phyloP scores from a whole-genome alignment of 1,140 invertebrate genomes.

The Hyles vespertilio region DNA sequence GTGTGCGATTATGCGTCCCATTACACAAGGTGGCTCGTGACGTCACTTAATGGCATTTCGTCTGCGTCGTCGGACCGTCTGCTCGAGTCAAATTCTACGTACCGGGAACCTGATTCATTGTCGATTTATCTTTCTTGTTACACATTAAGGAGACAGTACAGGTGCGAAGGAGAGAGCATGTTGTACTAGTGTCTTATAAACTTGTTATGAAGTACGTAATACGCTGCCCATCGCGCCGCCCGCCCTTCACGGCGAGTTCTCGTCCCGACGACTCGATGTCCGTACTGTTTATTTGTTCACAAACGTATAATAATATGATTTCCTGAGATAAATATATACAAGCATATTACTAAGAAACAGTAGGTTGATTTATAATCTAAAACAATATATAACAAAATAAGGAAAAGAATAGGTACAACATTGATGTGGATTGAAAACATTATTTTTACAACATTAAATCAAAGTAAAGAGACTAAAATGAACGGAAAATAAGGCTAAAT shows the following conservation, averaged over 20 bases:
- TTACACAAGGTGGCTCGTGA: slow-evolving; percentile 37
- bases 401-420: too few relatives aligned
- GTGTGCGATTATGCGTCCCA: slow-evolving; percentile 14
- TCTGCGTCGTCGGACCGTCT: slow-evolving; percentile 56
- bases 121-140: slow-evolving; percentile 6
- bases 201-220: neutral
- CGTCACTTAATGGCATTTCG: slow-evolving; percentile 53
- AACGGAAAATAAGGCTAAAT: too few relatives aligned
- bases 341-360: too few relatives aligned
- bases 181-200: neutral
- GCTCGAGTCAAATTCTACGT: slow-evolving; percentile 31
- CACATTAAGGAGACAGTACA: neutral
- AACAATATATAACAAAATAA: too few relatives aligned
- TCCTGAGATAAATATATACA: too few relatives aligned
- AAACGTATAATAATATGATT: too few relatives aligned
- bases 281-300: too few relatives aligned
- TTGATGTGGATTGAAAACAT: too few relatives aligned
- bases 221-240: slow-evolving; percentile 9
- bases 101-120: slow-evolving; percentile 22
- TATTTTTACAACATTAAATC: too few relatives aligned
- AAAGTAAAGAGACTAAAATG: too few relatives aligned
- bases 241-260: slow-evolving; percentile 19
- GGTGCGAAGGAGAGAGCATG: slow-evolving; percentile 5
- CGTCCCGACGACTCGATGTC: too few relatives aligned
- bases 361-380: too few relatives aligned